Base-by-base conservation (phyloP, 2,797 vertebrate species). In the Enteromius argenteus region DNA sequence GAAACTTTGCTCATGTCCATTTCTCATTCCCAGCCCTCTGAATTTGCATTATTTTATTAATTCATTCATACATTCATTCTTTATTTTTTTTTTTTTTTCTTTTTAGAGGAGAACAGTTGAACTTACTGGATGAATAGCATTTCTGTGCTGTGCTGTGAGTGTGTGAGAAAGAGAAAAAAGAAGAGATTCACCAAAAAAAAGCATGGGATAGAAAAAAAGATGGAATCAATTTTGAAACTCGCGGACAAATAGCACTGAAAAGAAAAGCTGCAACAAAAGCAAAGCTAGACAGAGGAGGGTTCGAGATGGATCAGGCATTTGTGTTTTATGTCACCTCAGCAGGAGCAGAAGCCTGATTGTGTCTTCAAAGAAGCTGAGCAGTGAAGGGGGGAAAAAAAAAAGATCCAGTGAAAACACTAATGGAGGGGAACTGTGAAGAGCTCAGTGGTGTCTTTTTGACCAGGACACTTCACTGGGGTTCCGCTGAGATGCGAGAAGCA, bases 181-280 rank as follows among this genome's bases (percentile, higher is more conserved):
- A 64, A 35, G 2, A 27, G 30, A 32, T 46, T 27, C 21, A 79
- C 30, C 5, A 4, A 51, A 19, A 32, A 44, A 69, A 84, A 51
- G 79, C 14, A 23, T 13, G 51, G 19, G 49, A 67, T 10, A 67
- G 19, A 11, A 69, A 32, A 46, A 72, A 68, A 46, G 49, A 35
- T 17, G 21, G 80, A 87, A 86, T 85, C 80, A 81, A 86, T 69
- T 90, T 87, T 83, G 64, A 60, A 72, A 88, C 87, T 88, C 23
- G n/a, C 44, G 75, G 81, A 84, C 56, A 76, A 82, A 80, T 49
- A 64, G 44, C 71, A 75, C 71, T 64, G 37, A 79, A 83, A 74
- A 85, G 75, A 42, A 71, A 81, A 82, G 39, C 23, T 9, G 30
- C 53, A 85, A 78, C 62, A 79, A 84, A 74, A 56, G 53, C 62